These are phyloP conservation scores for Drosophila kohkoa DNA, from an alignment of 1,140 invertebrate species.

Conservation along the genomic window DNA sequence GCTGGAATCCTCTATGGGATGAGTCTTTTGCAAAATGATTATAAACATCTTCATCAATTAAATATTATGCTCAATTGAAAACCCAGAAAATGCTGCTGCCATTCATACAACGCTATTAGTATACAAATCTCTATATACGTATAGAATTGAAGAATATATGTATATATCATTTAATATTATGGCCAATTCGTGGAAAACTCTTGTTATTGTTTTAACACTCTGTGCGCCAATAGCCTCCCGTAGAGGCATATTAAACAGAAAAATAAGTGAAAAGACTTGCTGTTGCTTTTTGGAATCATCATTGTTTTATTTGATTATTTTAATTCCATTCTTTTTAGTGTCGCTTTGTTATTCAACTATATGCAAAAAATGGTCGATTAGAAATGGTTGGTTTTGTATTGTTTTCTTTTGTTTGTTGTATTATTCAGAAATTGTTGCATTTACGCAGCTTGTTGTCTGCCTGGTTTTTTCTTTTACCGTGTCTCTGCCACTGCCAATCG, in stretches of 20 bases:
- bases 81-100: too few relatives aligned
- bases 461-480: not conserved
- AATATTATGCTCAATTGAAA: too few relatives aligned
- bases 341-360: slow-evolving; percentile 74
- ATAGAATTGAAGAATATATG: not conserved
- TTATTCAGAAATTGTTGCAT: slow-evolving; percentile 42
- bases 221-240: not conserved
- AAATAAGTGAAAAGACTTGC: not conserved
- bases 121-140: not conserved
- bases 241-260: not conserved
- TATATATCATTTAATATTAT: slow-evolving; percentile 23
- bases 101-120: not conserved
- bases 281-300: slow-evolving; percentile 62
- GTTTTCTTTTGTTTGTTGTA: slow-evolving; percentile 23
- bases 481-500: slow-evolving; percentile 3
- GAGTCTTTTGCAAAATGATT: too few relatives aligned
- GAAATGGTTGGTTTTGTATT: slow-evolving; percentile 62
- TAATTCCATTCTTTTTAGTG: slow-evolving; percentile 78
- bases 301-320: slow-evolving; percentile 79
- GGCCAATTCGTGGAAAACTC: slow-evolving; percentile 14
- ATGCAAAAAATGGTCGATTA: slow-evolving; percentile 80
- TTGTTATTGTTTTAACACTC: slow-evolving; percentile 15
- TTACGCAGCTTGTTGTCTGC: slow-evolving; percentile 13
- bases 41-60: too few relatives aligned
- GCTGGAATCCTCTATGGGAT: too few relatives aligned